Evolutionary conservation across 2,888 invertebrate species (phyloP).

Genomic region (Drosophila mayaguana): DNA sequence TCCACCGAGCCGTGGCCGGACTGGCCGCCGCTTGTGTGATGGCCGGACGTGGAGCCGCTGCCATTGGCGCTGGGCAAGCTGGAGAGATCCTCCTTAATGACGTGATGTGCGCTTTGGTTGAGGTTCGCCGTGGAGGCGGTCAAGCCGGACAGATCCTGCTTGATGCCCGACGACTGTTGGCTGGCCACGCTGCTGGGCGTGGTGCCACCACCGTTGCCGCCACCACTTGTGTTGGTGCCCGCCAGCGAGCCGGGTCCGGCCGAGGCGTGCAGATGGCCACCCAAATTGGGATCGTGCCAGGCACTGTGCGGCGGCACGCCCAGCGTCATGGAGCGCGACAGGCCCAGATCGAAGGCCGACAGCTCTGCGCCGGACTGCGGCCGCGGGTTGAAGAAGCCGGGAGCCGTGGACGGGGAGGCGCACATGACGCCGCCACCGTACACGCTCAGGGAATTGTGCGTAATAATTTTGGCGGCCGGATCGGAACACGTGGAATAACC

Average conservation of each 20-base stretch:
- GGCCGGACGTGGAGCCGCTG: slow-evolving; percentile 67
- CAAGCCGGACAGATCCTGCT: slow-evolving; percentile 82
- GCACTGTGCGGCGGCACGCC: slow-evolving; percentile 87
- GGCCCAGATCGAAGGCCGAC: slow-evolving; percentile 85
- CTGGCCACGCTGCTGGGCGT: slow-evolving; percentile 83
- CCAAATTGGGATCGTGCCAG: slow-evolving; percentile 87
- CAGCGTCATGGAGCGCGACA: slow-evolving; percentile 87
- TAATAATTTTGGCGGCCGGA: slow-evolving; percentile 86
- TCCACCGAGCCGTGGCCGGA: slow-evolving; percentile 72
- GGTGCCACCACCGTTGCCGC: slow-evolving; percentile 85
- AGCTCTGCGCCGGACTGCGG: slow-evolving; percentile 85
- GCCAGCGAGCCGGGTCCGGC: slow-evolving; percentile 81
- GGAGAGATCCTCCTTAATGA: slow-evolving; percentile 84
- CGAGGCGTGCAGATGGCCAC: slow-evolving; percentile 85
- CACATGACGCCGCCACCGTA: slow-evolving; percentile 86
- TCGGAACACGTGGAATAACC: slow-evolving; percentile 80
- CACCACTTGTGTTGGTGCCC: slow-evolving; percentile 66
- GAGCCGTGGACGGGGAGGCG: slow-evolving; percentile 86
- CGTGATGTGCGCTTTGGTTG: slow-evolving; percentile 81
- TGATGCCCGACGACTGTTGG: slow-evolving; percentile 83
- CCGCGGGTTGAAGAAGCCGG: slow-evolving; percentile 85
- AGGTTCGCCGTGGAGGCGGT: slow-evolving; percentile 64
- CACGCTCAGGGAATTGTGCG: slow-evolving; percentile 85
- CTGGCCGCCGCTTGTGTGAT: slow-evolving; percentile 68
- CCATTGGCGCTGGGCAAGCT: slow-evolving; percentile 78